These are phyloP conservation scores for Pterocles orientalis DNA, from an alignment of 2,113 vertebrate genomes.

Conservation along the genomic window DNA sequence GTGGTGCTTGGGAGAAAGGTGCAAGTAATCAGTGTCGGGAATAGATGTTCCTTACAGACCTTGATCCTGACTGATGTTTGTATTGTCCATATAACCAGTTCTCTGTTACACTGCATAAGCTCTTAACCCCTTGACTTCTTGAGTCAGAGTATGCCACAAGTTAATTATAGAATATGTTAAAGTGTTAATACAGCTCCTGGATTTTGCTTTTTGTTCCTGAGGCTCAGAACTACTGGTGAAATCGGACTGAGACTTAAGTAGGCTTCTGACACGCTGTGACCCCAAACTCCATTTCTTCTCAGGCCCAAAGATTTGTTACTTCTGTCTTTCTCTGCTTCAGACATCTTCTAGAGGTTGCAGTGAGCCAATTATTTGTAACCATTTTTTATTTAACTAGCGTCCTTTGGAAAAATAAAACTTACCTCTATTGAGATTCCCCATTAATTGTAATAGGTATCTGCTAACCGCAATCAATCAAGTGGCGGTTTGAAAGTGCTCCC, in stretches of 20 bases:
- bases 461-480: background rate
- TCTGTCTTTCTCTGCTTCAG: background rate
- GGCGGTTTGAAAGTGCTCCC: background rate
- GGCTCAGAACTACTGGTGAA: background rate
- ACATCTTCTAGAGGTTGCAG: background rate
- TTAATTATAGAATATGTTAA: background rate
- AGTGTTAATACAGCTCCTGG: background rate
- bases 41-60: background rate
- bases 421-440: background rate
- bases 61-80: background rate
- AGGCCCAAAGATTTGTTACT: background rate
- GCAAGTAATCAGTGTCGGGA: background rate
- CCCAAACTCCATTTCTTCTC: background rate
- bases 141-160: background rate
- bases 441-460: background rate
- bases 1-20: background rate
- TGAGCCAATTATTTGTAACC: background rate
- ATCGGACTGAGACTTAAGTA: background rate
- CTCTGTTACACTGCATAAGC: background rate
- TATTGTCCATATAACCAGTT: background rate
- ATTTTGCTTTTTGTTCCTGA: background rate
- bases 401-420: background rate
- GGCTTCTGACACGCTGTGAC: background rate
- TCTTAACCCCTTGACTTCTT: background rate
- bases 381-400: background rate